Base-by-base conservation (phyloP, 2,113 vertebrate species). In the Hyperopisus bebe region DNA sequence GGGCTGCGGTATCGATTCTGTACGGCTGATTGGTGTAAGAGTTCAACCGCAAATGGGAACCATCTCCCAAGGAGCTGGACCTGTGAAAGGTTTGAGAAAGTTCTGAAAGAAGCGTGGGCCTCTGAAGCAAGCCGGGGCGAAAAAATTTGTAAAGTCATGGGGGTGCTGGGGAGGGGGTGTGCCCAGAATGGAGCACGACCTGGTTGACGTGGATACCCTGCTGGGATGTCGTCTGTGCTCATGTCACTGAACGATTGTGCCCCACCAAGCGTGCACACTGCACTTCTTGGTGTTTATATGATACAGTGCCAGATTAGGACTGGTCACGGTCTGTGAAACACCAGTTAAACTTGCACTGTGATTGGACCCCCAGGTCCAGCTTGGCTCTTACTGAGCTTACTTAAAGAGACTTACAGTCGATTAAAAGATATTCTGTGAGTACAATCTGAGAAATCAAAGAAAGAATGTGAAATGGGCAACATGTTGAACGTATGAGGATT, bases 401-500 rank as follows among this genome's bases (percentile, higher is more conserved):
- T 86, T 13, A n/a, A 17, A 24, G 9, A 31, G 24, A 51, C 24
- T 31, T 15, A 9, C 47, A 39, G 84, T 86, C 48, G 5, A 31
- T 51, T 86, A 31, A 27, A 17, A 50, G n/a, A 51, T 31, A 19
- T 31, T 86, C 21, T 4, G 17, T 10, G 77, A 7, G 77, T 21
- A 44, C 17, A 82, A 82, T 21, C 77, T 42, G 35, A 82, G 13
- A 82, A 39, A 44, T 82, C 77, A 86, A 50, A 86, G 47, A 27
- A 31, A 86, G 24, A n/a, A n/a, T 74, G 46, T 86, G 47, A 55
- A 51, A 51, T 86, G 53, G 74, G 47, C n/a, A 21, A 39, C 27
- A 42, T 89, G 19, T 48, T 39, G 19, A 80, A 31, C 2, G 21
- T 9, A 39, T 48, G 11, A 51, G 35, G 85, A 94, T 95, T 95